phyloP scores from a whole-genome alignment of 2,888 invertebrate species.

The Calephelis perditalis region DNA sequence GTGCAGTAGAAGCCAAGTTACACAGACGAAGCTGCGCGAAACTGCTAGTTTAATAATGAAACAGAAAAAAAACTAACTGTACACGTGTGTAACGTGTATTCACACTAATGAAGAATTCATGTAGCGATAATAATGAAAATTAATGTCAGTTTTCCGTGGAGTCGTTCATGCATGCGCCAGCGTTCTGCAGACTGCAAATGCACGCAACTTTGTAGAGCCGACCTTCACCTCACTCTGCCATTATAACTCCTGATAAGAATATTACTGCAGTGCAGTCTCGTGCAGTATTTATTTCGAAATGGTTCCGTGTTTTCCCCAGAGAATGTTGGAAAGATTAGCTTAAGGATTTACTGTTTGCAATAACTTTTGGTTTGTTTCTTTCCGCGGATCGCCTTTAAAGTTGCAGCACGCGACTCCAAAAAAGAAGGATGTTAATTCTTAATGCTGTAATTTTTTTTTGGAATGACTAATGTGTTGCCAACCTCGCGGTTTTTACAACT shows the following conservation, averaged over 20 bases:
- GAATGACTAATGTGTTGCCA: too few species aligned
- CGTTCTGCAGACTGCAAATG: neutral
- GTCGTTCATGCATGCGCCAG: neutral
- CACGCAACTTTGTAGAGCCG: constrained; percentile 14
- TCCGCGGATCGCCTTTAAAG: constrained; percentile 4
- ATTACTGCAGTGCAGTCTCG: constrained; percentile 31
- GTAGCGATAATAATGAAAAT: too few species aligned
- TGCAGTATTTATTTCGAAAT: constrained; percentile 28
- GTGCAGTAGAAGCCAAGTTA: too few species aligned
- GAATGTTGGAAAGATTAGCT: constrained; percentile 23
- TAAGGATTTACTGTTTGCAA: constrained; percentile 20
- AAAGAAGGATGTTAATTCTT: too few species aligned
- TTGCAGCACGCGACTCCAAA: too few species aligned
- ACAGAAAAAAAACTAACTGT: too few species aligned
- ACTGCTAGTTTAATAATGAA: too few species aligned
- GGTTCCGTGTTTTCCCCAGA: constrained; percentile 27
- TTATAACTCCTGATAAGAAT: constrained; percentile 27
- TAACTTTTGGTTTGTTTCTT: constrained; percentile 19
- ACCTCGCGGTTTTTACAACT: too few species aligned
- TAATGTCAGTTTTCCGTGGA: neutral
- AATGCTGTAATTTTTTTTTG: too few species aligned
- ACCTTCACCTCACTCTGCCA: constrained; percentile 26
- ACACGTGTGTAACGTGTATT: too few species aligned
- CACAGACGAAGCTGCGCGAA: too few species aligned
- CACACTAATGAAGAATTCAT: too few species aligned